Evolutionary conservation across 2,113 vertebrate species (phyloP).

Genomic region (Neopipo cinnamomea): DNA sequence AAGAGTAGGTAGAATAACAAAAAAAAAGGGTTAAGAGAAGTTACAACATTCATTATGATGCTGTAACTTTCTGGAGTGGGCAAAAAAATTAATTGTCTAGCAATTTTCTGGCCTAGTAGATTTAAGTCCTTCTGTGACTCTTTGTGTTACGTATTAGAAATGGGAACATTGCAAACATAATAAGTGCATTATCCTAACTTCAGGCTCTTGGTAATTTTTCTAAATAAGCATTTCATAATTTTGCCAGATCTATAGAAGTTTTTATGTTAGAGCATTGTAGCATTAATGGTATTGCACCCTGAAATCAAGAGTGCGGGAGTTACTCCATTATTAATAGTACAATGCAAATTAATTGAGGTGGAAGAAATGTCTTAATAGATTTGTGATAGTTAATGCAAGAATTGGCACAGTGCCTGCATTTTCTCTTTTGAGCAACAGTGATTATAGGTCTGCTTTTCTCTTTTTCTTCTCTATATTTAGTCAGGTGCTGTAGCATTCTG

Average conservation of each 20-base stretch:
- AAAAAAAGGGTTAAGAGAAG: not conserved
- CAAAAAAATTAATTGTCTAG: not conserved
- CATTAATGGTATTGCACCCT: not conserved
- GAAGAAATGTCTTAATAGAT: constrained; percentile 3
- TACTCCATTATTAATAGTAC: not conserved
- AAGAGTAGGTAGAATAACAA: not conserved
- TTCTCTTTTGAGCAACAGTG: not conserved
- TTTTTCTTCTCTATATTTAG: not conserved
- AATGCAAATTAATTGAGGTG: not conserved
- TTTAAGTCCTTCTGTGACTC: not conserved
- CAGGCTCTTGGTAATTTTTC: not conserved
- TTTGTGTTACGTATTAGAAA: not conserved
- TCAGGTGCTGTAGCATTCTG: not conserved
- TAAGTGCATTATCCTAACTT: not conserved
- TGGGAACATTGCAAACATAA: not conserved
- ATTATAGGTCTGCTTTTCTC: constrained; percentile 6
- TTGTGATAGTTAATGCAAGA: constrained; percentile 9
- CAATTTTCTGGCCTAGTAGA: not conserved
- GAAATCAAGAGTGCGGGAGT: not conserved
- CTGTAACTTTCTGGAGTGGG: not conserved
- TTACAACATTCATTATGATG: not conserved
- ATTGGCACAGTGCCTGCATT: not conserved
- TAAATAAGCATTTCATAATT: not conserved
- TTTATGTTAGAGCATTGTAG: not conserved
- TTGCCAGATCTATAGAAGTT: not conserved